These are phyloP conservation scores for Aromia moschata DNA, from an alignment of 2,888 invertebrate genomes.

Conservation along the genomic window DNA sequence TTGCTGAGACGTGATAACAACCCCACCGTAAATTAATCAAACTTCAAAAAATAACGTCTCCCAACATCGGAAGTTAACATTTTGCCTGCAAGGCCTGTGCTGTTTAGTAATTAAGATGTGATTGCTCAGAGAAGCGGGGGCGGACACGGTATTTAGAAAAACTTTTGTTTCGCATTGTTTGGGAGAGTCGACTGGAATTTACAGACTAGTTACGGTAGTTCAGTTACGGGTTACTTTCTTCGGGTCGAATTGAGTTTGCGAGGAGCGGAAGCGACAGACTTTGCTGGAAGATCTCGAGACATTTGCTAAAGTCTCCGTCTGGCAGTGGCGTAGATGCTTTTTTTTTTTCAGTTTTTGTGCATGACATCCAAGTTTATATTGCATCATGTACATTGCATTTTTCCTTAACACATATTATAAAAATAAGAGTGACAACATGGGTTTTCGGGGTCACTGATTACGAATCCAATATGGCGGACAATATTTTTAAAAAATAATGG, in stretches of 20 bases:
- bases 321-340: background rate
- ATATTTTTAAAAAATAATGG: too few relatives aligned
- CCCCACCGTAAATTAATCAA: too few relatives aligned
- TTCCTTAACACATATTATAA: too few relatives aligned
- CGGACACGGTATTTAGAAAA: slow-evolving; percentile 38
- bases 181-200: slow-evolving; percentile 34
- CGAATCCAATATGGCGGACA: too few relatives aligned
- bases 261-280: slow-evolving; percentile 33
- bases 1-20: too few relatives aligned
- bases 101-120: slow-evolving; percentile 41
- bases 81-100: slow-evolving; percentile 28
- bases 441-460: too few relatives aligned
- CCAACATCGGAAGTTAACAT: slow-evolving; percentile 18
- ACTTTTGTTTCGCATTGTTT: slow-evolving; percentile 30
- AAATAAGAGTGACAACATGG: too few relatives aligned
- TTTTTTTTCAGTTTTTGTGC: too few relatives aligned
- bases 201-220: slow-evolving; percentile 36
- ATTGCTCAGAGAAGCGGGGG: slow-evolving; percentile 36
- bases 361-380: too few relatives aligned
- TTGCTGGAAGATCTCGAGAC: slow-evolving; percentile 23
- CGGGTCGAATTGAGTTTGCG: slow-evolving; percentile 35
- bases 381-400: too few relatives aligned
- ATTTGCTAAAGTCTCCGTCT: slow-evolving; percentile 6
- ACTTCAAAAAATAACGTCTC: too few relatives aligned
- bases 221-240: slow-evolving; percentile 27